phyloP scores from a whole-genome alignment of 1,140 invertebrate species.

The Conus betulinus region DNA sequence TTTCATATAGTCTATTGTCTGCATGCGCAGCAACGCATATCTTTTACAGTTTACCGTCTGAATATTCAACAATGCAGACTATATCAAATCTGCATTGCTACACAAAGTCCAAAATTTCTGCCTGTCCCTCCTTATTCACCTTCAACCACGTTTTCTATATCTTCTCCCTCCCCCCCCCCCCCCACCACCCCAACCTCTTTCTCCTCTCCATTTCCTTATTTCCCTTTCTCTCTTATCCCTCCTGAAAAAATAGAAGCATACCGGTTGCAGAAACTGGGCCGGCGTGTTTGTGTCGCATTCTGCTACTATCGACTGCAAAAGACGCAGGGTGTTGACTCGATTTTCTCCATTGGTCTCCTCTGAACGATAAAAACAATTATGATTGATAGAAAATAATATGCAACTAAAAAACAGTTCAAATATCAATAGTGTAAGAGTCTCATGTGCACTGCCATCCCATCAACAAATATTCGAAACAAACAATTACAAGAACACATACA shows the following conservation, averaged over 20 bases:
- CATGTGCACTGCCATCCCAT: too few relatives aligned
- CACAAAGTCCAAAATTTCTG: not conserved
- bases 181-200: not conserved
- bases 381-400: too few relatives aligned
- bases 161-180: conserved; percentile 5
- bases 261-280: conserved; percentile 55
- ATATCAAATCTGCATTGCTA: too few relatives aligned
- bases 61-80: too few relatives aligned
- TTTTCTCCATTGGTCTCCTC: conserved; percentile 58
- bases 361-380: conserved; percentile 18
- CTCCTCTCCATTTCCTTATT: not conserved
- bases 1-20: too few relatives aligned
- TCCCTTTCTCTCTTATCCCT: not conserved
- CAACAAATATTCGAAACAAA: too few relatives aligned
- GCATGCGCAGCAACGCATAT: too few relatives aligned
- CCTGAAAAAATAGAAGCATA: conserved; percentile 30
- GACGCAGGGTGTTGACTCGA: conserved; percentile 49
- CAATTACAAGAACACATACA: too few relatives aligned
- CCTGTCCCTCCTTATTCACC: not conserved
- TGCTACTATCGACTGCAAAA: conserved; percentile 61
- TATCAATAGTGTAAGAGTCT: too few relatives aligned
- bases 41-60: too few relatives aligned
- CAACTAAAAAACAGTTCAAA: too few relatives aligned
- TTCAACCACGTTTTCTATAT: not conserved
- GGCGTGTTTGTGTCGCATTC: conserved; percentile 49